Evolutionary conservation across 2,797 vertebrate species (phyloP).

Genomic region (Labeo calbasu): DNA sequence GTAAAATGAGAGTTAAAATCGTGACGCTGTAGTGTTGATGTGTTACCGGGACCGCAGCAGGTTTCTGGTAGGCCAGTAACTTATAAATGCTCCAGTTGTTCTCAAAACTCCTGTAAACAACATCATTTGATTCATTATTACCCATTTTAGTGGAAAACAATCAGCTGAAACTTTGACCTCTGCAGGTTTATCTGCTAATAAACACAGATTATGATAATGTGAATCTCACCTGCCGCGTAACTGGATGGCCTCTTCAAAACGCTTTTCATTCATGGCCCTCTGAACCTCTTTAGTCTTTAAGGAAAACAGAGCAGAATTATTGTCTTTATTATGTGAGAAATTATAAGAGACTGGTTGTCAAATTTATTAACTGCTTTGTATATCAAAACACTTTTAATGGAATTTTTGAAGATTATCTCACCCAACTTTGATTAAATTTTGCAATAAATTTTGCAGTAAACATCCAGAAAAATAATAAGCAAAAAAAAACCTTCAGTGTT

Average conservation of each 20-base stretch:
- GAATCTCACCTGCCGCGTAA: conserved; percentile 89
- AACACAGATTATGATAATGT: not conserved
- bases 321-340: not conserved
- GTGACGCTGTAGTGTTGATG: not conserved
- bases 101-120: conserved; percentile 89
- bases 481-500: too few relatives aligned
- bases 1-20: not conserved
- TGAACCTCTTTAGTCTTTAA: conserved; percentile 93
- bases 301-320: not conserved
- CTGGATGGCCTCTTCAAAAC: conserved; percentile 91
- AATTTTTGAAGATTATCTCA: not conserved
- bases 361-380: not conserved
- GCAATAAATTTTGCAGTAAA: not conserved
- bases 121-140: not conserved
- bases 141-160: not conserved
- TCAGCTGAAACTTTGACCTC: not conserved
- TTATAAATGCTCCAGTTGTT: conserved; percentile 98
- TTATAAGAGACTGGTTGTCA: not conserved
- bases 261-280: conserved; percentile 92
- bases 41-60: conserved; percentile 78
- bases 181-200: not conserved
- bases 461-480: not conserved
- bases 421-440: not conserved
- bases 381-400: not conserved
- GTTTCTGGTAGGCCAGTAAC: conserved; percentile 86